Conservation (phyloP, 2,113 vertebrate species). For the Antechinus stuartii region DNA sequence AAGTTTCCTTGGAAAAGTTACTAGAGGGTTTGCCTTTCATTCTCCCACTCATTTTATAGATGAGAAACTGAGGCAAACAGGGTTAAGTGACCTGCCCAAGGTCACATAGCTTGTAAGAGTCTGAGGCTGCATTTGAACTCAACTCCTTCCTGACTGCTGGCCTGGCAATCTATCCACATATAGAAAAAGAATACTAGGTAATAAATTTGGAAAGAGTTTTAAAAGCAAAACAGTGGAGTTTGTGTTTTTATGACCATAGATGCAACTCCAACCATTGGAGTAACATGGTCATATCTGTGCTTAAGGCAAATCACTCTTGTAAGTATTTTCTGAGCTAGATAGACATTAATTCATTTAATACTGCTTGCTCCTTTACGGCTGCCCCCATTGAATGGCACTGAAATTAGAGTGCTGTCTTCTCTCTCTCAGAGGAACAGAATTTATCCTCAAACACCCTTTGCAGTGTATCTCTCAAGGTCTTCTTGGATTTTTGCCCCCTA, state of each 20-base stretch:
- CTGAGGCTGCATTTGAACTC: neutral
- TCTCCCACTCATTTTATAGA: neutral
- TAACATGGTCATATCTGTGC: neutral
- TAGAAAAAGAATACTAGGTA: neutral
- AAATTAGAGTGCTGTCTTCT: neutral
- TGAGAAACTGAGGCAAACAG: neutral
- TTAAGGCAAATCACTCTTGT: neutral
- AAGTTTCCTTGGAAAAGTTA: neutral
- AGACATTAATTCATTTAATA: neutral
- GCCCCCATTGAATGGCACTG: neutral
- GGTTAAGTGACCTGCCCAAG: neutral
- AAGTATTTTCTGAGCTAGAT: neutral
- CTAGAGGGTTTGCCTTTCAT: neutral
- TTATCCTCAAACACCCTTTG: slow-evolving; percentile 38
- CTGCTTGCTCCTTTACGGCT: neutral
- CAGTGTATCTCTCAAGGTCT: slow-evolving; percentile 18
- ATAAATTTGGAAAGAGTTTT: neutral
- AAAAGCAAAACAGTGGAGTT: neutral
- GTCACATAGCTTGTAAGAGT: neutral
- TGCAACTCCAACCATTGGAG: neutral
- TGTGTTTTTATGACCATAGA: neutral
- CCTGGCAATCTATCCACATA: neutral
- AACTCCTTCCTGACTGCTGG: too few relatives aligned
- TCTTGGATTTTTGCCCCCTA: neutral
- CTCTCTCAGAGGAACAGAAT: neutral